Conservation (phyloP, 2,888 invertebrate genomes). For the Phlogophora meticulosa region DNA sequence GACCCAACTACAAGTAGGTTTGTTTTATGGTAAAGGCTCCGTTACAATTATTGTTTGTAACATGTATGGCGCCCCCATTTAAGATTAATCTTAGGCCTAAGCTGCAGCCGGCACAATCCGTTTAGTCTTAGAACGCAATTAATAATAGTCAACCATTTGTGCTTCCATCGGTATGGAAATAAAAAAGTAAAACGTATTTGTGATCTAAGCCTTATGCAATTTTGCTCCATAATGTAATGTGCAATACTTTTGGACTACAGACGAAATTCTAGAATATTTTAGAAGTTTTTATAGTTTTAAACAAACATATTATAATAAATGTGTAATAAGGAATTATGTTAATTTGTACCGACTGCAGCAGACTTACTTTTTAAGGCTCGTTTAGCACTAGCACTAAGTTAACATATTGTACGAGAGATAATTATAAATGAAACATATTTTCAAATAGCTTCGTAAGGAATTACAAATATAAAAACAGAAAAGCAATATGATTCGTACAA, state of each 20-base stretch:
- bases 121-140: slow-evolving; percentile 8
- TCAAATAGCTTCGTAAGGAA: slow-evolving; percentile 41
- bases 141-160: neutral
- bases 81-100: slow-evolving; percentile 19
- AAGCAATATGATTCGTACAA: slow-evolving; percentile 68
- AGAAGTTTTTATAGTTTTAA: neutral
- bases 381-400: slow-evolving; percentile 43
- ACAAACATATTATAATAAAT: neutral
- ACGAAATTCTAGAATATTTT: neutral
- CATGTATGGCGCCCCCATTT: slow-evolving; percentile 4
- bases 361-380: slow-evolving; percentile 35
- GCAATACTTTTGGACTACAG: neutral
- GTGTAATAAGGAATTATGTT: slow-evolving; percentile 5
- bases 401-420: slow-evolving; percentile 34
- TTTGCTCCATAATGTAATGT: neutral
- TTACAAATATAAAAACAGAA: slow-evolving; percentile 53
- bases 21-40: slow-evolving; percentile 13
- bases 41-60: slow-evolving; percentile 23
- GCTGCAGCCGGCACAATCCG: slow-evolving; percentile 30
- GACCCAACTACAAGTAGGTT: slow-evolving; percentile 16
- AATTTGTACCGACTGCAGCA: slow-evolving; percentile 28
- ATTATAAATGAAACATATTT: slow-evolving; percentile 36
- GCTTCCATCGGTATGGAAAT: neutral
- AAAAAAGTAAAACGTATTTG: slow-evolving; percentile 1
- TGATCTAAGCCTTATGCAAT: slow-evolving; percentile 8